phyloP scores from a whole-genome alignment of 2,113 vertebrate species.

The Percopsis transmontana region DNA sequence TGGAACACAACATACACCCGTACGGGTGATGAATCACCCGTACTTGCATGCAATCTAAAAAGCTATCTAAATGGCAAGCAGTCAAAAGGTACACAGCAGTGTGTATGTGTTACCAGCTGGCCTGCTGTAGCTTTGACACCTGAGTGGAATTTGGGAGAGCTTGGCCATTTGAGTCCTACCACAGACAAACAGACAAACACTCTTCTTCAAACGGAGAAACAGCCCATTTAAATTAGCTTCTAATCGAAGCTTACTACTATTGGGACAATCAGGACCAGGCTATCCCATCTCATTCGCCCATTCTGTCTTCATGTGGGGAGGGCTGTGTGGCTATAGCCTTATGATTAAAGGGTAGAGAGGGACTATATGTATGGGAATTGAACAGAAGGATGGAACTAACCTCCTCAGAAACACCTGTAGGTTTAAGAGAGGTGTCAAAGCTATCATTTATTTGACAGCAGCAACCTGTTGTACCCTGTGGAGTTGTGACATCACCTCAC shows the following conservation, averaged over 20 bases:
- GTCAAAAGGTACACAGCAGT: constrained; percentile 13
- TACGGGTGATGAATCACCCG: constrained; percentile 25
- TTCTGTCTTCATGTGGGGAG: too few species aligned
- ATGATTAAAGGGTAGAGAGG: constrained; percentile 39
- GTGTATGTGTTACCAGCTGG: neutral
- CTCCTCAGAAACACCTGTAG: constrained; percentile 28
- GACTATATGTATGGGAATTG: neutral
- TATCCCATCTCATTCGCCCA: constrained; percentile 31
- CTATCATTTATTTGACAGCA: constrained; percentile 18
- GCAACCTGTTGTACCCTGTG: constrained; percentile 28
- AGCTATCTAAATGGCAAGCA: constrained; percentile 34
- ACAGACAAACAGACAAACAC: constrained; percentile 36
- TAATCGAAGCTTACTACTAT: constrained; percentile 55
- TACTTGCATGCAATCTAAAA: constrained; percentile 15
- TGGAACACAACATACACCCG: constrained; percentile 10
- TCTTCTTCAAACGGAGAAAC: constrained; percentile 36
- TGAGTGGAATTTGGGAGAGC: constrained; percentile 40
- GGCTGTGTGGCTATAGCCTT: constrained; percentile 1
- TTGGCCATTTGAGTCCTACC: constrained; percentile 45
- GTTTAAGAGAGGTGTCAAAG: constrained; percentile 18
- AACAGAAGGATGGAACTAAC: constrained; percentile 43
- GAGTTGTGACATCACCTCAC: constrained; percentile 16
- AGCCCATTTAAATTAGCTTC: constrained; percentile 58
- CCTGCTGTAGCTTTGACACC: constrained; percentile 24
- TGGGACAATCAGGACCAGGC: constrained; percentile 51